Evolutionary conservation across 2,113 vertebrate species (phyloP).

Genomic region (Puffinus mauretanicus): DNA sequence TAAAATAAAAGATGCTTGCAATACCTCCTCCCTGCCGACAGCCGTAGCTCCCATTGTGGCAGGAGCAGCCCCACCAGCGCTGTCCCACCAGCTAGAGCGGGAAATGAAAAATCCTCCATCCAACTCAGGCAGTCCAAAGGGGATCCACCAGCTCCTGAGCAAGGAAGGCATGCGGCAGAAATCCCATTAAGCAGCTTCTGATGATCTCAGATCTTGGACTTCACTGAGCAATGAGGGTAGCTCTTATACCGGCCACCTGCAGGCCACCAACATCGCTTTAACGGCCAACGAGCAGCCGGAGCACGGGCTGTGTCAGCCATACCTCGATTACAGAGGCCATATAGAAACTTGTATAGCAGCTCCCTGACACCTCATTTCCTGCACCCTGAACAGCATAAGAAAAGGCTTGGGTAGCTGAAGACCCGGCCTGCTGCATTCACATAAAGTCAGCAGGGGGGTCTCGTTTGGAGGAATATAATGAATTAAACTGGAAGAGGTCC

Average conservation of each 20-base stretch:
- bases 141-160: not conserved
- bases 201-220: not conserved
- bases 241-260: not conserved
- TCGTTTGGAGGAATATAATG: not conserved
- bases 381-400: not conserved
- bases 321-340: not conserved
- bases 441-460: not conserved
- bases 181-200: not conserved
- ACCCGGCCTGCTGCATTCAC: not conserved
- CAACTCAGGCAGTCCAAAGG: not conserved
- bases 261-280: not conserved
- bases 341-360: not conserved
- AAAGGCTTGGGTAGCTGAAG: not conserved
- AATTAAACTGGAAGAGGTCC: conserved; percentile 24
- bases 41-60: not conserved
- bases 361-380: not conserved
- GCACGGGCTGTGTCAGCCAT: not conserved
- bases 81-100: not conserved
- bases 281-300: not conserved
- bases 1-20: not conserved
- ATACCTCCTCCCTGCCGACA: not conserved
- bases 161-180: not conserved
- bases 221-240: fast-evolving
- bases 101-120: not conserved
- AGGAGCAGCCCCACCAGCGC: not conserved